Evolutionary conservation across 1,140 invertebrate species (phyloP), one percentile per base, ranked within the genome.

Genomic region (Cepaea nemoralis): DNA sequence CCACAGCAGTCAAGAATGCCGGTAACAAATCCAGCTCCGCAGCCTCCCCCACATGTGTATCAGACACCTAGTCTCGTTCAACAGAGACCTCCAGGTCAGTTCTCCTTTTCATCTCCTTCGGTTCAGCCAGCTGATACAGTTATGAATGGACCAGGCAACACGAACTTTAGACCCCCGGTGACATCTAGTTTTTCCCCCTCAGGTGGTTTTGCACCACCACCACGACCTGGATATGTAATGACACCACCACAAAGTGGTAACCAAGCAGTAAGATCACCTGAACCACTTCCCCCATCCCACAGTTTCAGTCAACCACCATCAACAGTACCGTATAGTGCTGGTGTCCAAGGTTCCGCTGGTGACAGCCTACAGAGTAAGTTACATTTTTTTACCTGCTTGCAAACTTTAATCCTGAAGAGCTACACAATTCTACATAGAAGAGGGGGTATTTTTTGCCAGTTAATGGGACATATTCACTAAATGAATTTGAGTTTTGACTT

Each of bases 81-180:
- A 37, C 39, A 33, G 42, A 39, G 69, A 40, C 67, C 67, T 0
- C 33, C 45, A 16, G 37, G 67, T 31, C 63, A n/a, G 40, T 40
- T 40, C 22, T 42, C 63, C 40, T 59, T 59, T 55, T 75, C 55
- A 3, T 19, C 73, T n/a, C 37, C 48, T 24, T 33, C 42, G 19
- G 19, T 35, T 55, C 69, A 55, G 66, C 0, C 40, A 0, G 33
- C 48, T 42, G 66, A 66, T 22, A 27, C 40, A 33, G 22, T 35
- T 19, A 31, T 70, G 66, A 77, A 77, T 63, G 75, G 75, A 40
- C 75, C 75, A 39, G 59, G 48, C 12, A 63, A 22, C 50, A 35
- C 42, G 42, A 77, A 77, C 75, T 37, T 40, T 77, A 35, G 75
- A 39, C 75, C 77, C 1, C 63, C 77, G 6, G 27, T 79, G 33